A percentile compares a stretch with the other conserved stretches of the same genome.
Conservation (phyloP, 2,888 invertebrate species). For the Drosophila phalerata region DNA sequence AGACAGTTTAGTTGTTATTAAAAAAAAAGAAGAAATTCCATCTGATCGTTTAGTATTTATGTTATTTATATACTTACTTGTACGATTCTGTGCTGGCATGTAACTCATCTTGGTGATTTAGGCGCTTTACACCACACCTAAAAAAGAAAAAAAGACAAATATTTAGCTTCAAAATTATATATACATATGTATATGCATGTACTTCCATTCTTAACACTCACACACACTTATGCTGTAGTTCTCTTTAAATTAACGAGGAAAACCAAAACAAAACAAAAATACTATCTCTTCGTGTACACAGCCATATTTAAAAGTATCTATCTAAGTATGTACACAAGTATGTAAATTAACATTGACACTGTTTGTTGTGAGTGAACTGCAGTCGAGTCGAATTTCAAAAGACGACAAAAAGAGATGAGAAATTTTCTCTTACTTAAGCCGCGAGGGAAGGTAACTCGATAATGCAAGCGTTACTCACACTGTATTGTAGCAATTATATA, state of each 20-base stretch:
- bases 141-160: too few species aligned
- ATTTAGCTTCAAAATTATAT: too few species aligned
- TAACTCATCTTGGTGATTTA: slow-evolving; percentile 92
- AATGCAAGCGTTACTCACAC: slow-evolving; percentile 32
- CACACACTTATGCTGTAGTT: not conserved
- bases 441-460: slow-evolving; percentile 43
- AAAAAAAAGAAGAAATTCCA: too few species aligned
- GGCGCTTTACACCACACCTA: slow-evolving; percentile 89
- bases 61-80: slow-evolving; percentile 89
- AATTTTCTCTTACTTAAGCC: slow-evolving; percentile 19
- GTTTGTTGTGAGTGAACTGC: slow-evolving; percentile 17
- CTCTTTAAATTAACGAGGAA: not conserved
- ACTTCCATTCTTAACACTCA: not conserved
- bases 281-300: not conserved
- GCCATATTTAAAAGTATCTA: not conserved
- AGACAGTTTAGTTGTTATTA: too few species aligned
- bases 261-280: not conserved
- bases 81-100: slow-evolving; percentile 93
- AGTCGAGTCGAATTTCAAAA: slow-evolving; percentile 30
- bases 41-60: too few species aligned
- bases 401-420: slow-evolving; percentile 28
- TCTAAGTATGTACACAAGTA: not conserved
- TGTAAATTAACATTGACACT: slow-evolving; percentile 15
- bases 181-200: not conserved
- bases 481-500: slow-evolving; percentile 23